phyloP scores from a whole-genome alignment of 2,113 vertebrate genomes.

The Erpornis zantholeuca region DNA sequence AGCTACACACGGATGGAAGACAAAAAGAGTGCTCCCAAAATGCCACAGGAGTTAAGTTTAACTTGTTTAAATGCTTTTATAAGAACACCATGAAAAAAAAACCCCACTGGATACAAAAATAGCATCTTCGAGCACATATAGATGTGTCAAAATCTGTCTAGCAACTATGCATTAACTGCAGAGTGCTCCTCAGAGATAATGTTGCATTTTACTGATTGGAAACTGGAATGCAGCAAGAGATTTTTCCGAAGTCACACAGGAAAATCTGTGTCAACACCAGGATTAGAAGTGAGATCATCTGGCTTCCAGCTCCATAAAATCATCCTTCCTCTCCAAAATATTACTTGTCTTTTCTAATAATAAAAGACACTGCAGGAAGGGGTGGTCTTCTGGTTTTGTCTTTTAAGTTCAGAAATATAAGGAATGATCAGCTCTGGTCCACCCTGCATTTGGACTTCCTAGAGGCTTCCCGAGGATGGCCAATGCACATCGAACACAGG shows the following conservation, averaged over 20 bases:
- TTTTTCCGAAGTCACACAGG: slow-evolving; percentile 10
- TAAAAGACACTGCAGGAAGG: slow-evolving; percentile 23
- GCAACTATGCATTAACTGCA: neutral
- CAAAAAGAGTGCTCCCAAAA: neutral
- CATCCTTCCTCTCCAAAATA: slow-evolving; percentile 9
- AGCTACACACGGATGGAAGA: neutral
- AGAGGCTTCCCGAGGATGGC: neutral
- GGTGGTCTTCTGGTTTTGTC: neutral
- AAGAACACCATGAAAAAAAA: neutral
- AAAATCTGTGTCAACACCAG: slow-evolving; percentile 44
- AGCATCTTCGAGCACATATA: neutral
- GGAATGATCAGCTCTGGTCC: neutral
- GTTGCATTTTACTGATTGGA: neutral
- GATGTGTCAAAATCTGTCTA: neutral
- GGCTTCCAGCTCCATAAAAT: slow-evolving; percentile 37
- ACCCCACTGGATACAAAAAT: neutral
- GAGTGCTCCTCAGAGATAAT: neutral
- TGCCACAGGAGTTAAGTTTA: neutral
- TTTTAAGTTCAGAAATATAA: slow-evolving; percentile 21
- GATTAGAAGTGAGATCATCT: slow-evolving; percentile 40
- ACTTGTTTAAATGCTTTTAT: neutral
- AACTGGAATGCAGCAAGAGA: neutral
- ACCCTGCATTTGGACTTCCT: neutral
- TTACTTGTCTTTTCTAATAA: slow-evolving; percentile 25
- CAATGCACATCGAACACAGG: neutral